Evolutionary conservation across 2,797 vertebrate species (phyloP).

Genomic region (Chaetodon trifasciatus): DNA sequence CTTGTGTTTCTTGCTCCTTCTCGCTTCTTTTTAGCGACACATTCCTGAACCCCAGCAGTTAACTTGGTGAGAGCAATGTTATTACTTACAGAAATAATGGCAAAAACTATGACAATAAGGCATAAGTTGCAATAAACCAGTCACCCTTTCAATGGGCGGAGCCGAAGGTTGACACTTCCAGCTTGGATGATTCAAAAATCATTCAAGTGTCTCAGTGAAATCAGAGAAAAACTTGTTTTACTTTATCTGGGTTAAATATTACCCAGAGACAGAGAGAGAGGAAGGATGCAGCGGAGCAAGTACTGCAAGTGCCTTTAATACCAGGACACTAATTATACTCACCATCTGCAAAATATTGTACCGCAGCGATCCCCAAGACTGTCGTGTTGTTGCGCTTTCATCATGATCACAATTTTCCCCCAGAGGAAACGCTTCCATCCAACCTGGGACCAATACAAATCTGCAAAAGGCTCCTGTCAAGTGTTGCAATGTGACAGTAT

Average conservation of each 20-base stretch:
- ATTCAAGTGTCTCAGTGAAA: slow-evolving; percentile 32
- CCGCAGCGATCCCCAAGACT: slow-evolving; percentile 67
- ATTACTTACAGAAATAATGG: not conserved
- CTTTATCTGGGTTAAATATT: slow-evolving; percentile 68
- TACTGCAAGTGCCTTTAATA: slow-evolving; percentile 67
- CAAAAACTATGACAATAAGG: not conserved
- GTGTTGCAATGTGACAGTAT: slow-evolving; percentile 23
- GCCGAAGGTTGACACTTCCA: not conserved
- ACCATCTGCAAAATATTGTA: slow-evolving; percentile 73
- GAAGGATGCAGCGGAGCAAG: slow-evolving; percentile 57
- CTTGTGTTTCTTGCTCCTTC: not conserved
- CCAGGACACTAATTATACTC: slow-evolving; percentile 78
- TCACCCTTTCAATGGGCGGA: not conserved
- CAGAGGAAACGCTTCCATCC: slow-evolving; percentile 49
- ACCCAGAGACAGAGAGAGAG: slow-evolving; percentile 53
- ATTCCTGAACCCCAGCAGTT: not conserved
- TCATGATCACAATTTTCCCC: slow-evolving; percentile 63
- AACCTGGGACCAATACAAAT: slow-evolving; percentile 42
- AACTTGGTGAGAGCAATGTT: not conserved
- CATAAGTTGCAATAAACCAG: not conserved
- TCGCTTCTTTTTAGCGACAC: not conserved
- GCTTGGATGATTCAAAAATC: slow-evolving; percentile 16
- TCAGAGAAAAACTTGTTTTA: slow-evolving; percentile 1
- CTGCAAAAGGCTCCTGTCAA: slow-evolving; percentile 49
- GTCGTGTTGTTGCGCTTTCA: slow-evolving; percentile 70